Evolutionary conservation across 2,888 invertebrate species (phyloP), one percentile per base, ranked within the genome.

Genomic region (Polyommatus icarus): DNA sequence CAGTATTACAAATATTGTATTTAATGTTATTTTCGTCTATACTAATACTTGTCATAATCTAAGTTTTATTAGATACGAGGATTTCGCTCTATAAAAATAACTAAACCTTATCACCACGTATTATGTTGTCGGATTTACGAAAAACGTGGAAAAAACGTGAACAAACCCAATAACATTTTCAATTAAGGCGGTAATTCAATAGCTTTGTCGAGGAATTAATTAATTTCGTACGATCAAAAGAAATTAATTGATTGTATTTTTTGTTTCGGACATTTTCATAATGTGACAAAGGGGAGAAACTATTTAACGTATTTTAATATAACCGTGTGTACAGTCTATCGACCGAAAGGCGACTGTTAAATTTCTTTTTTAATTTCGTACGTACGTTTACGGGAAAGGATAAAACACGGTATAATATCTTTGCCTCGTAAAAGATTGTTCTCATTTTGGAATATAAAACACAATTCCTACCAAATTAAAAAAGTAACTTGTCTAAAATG

Each of bases 161-260:
- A 67, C 67, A 32, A 32, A 67, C 67, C 32, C 67, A 67, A 67
- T 67, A 15, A 67, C 67, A 67, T 67, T 67, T 67, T 67, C 32
- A 67, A 67, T 67, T 67, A 32, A 29, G 29, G 67, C 67, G 67
- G 0, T 67, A 67, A 67, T 29, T 67, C 29, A 67, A 32, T 67
- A 67, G 67, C 67, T 15, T 32, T 67, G 67, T 32, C 7, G 18
- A 29, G 67, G 18, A 29, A 67, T 15, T 32, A 67, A 67, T 67
- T 67, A 67, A 67, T 67, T 67, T 67, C 32, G 67, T 67, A 15
- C 67, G 29, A 67, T 67, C 67, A 32, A 67, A 67, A 67, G 67
- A 32, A 67, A 67, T 67, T 67, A 29, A 67, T 67, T 15, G 29
- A 67, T 32, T 32, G 29, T 67, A 18, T 67, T 67, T 67, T 67